phyloP scores from a whole-genome alignment of 2,888 invertebrate species.

The Drosophila cracens region DNA sequence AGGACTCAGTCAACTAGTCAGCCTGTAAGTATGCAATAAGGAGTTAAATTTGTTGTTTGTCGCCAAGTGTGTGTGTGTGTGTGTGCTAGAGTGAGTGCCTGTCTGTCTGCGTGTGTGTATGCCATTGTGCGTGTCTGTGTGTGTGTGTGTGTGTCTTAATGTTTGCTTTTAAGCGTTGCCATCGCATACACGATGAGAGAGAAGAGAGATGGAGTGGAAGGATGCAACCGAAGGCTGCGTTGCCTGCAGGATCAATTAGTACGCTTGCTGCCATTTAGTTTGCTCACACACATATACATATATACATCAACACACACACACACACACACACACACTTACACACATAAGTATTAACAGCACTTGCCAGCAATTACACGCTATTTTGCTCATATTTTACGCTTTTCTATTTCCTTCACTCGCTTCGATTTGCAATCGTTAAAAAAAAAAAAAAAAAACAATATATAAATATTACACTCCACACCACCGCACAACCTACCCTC shows the following conservation, averaged over 20 bases:
- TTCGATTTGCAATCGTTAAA: constrained; percentile 48
- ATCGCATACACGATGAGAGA: constrained; percentile 8
- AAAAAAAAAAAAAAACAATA: constrained; percentile 19
- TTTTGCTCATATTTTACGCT: constrained; percentile 68
- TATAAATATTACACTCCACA: constrained; percentile 22
- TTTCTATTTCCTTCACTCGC: constrained; percentile 46
- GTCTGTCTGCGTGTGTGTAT: constrained; percentile 24
- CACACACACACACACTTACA: constrained; percentile 16
- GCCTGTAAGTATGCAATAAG: constrained; percentile 83
- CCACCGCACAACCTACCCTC: constrained; percentile 1
- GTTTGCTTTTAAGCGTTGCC: constrained; percentile 70
- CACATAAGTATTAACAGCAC: constrained; percentile 27
- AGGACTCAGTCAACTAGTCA: constrained; percentile 83
- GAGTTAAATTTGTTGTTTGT: constrained; percentile 37
- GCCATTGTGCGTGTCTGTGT: constrained; percentile 19
- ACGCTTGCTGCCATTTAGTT: constrained; percentile 59
- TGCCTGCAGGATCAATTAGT: constrained; percentile 64
- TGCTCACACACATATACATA: constrained; percentile 39
- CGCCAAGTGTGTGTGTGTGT: constrained; percentile 22
- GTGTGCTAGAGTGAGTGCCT: constrained; percentile 24
- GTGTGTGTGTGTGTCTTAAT: constrained; percentile 51
- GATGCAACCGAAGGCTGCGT: constrained; percentile 43
- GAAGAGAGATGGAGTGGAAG: constrained; percentile 27
- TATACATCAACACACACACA: constrained; percentile 33
- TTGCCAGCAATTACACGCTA: constrained; percentile 73